These are phyloP conservation scores for Leucopsar rothschildi DNA, from an alignment of 2,113 vertebrate species.

Conservation along the genomic window DNA sequence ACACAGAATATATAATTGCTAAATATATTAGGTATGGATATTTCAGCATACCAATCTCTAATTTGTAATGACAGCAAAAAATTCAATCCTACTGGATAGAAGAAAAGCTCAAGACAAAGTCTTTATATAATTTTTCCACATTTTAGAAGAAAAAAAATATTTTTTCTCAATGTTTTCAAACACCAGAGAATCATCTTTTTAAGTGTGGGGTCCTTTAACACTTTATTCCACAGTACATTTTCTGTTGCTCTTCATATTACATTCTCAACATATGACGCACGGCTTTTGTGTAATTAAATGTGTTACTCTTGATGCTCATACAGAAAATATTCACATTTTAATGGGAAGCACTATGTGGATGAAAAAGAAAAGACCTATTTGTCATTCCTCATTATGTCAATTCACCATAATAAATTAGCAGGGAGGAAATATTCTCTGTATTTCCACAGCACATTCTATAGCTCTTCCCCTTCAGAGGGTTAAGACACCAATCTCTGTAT, in stretches of 20 bases:
- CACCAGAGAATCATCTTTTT: not conserved
- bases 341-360: not conserved
- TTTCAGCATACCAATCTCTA: not conserved
- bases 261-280: not conserved
- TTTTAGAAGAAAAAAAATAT: not conserved
- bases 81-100: fast-evolving
- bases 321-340: conserved; percentile 58
- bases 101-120: not conserved
- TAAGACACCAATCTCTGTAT: not conserved
- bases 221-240: not conserved
- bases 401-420: conserved; percentile 63
- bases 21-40: not conserved
- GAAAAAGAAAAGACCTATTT: conserved; percentile 51
- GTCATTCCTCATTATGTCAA: conserved; percentile 62
- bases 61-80: not conserved
- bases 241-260: not conserved
- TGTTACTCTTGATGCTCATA: conserved; percentile 16
- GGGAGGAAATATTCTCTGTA: conserved; percentile 9
- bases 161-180: not conserved
- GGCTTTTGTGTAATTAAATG: conserved; percentile 59
- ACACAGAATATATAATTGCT: not conserved
- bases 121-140: not conserved
- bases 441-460: not conserved
- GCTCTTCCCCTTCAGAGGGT: not conserved
- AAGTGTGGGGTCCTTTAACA: not conserved